Conservation (phyloP, 64 coral and sea anemone species). For the Montipora efflorescens region DNA sequence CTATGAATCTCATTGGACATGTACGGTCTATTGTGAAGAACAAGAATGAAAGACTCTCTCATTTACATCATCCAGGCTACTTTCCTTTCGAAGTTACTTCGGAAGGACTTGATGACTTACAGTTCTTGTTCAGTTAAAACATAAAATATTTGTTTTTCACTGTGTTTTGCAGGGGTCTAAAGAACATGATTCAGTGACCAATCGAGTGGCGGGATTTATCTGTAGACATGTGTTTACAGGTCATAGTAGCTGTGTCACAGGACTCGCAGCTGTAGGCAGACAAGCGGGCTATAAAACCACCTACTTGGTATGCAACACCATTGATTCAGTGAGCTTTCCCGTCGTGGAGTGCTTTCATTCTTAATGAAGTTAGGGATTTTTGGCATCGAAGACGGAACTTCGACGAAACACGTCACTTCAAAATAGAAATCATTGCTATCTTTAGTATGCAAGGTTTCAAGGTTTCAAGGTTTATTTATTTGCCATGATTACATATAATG, state of each 20-base stretch:
- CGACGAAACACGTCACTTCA: too few species aligned
- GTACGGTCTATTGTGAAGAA: not conserved
- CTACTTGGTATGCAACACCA: slow-evolving; percentile 62
- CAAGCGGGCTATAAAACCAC: slow-evolving; percentile 85
- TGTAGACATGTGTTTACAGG: slow-evolving; percentile 93
- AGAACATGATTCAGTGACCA: slow-evolving; percentile 91
- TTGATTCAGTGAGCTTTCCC: not conserved
- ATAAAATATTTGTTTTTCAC: not conserved
- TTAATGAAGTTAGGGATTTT: too few species aligned
- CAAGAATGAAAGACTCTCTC: not conserved
- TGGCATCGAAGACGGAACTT: too few species aligned
- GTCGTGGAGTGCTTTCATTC: not conserved
- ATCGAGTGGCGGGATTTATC: slow-evolving; percentile 94
- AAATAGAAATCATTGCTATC: too few species aligned
- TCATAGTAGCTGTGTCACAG: slow-evolving; percentile 88
- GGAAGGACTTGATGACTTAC: not conserved
- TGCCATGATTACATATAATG: too few species aligned
- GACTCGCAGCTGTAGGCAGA: slow-evolving; percentile 83
- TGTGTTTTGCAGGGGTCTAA: slow-evolving; percentile 3
- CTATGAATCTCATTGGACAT: not conserved
- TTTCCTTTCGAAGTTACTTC: not conserved
- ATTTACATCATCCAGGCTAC: too few species aligned
- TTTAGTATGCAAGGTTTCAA: too few species aligned
- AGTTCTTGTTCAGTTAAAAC: not conserved
- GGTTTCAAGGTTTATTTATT: not conserved